These are phyloP conservation scores for Eurystomus gularis DNA, from an alignment of 2,113 vertebrate genomes.

Conservation along the genomic window DNA sequence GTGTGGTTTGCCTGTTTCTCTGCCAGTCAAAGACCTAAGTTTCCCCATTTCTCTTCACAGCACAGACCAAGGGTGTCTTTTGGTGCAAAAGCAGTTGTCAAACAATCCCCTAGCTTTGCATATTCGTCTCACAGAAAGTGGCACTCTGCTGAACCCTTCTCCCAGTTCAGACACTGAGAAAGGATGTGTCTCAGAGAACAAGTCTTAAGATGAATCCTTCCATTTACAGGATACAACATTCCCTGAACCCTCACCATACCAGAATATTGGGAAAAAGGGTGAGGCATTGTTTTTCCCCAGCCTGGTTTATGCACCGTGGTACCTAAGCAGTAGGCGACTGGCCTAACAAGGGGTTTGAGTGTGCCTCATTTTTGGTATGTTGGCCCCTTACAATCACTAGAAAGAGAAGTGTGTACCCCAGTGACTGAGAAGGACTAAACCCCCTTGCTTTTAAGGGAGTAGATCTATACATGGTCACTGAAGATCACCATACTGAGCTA, in stretches of 20 bases:
- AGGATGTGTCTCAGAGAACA: background rate
- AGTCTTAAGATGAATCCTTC: background rate
- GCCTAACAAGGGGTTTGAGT: background rate
- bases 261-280: background rate
- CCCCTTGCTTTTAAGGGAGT: background rate
- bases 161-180: background rate
- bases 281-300: background rate
- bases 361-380: background rate
- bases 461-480: background rate
- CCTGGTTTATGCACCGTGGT: fast-evolving
- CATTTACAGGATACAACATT: background rate
- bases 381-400: background rate
- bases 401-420: background rate
- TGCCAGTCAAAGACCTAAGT: background rate
- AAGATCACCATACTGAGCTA: background rate
- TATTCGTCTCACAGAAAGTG: background rate
- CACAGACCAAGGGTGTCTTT: background rate
- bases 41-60: background rate
- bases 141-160: background rate
- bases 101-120: background rate
- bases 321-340: background rate
- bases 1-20: background rate
- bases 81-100: background rate
- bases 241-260: background rate
- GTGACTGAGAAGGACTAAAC: background rate